Evolutionary conservation across 1,140 invertebrate species (phyloP), one percentile per base, ranked within the genome.

Genomic region (Pogonus chalceus): DNA sequence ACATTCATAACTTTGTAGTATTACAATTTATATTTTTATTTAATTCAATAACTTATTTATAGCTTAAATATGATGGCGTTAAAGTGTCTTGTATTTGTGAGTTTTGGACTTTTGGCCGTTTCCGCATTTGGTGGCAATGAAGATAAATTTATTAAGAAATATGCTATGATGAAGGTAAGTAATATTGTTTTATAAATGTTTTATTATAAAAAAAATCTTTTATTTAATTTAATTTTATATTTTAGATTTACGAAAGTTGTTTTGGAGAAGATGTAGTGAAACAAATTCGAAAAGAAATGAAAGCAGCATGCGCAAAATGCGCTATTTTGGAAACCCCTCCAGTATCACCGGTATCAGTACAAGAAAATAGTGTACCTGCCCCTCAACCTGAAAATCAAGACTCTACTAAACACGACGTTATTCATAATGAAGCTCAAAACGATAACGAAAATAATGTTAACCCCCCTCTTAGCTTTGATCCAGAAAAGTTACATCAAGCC

Each of bases 181-280:
- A 49, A 12, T 51, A n/a, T 54, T 39, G n/a, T 53, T 20, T 51
- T 53, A 51, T 20, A 47, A 48, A 18, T 37, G n/a, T 22, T 55
- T 50, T n/a, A 22, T 20, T 55, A 23, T 39, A 7, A 51, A n/a
- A 47, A 9, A 35, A 26, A 20, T 39, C 35, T 22, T 50, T 21
- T 23, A 50, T 23, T 14, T 7, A 20, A 20, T 21, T 21, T 10
- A 49, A 12, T 24, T 47, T 43, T 37, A 4, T 49, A 1, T 48
- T 53, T 20, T n/a, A 83, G 80, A 81, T 83, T 55, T 83, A 82
- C 57, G 81, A 83, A 66, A 81, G 79, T 58, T 83, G 81, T 65
- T 81, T 82, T 57, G 80, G 81, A 0, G 66, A 75, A 0, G 78
- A 81, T 57, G 79, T 82, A 1, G 74, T 83, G 0, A 79, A 79